A percentile compares a stretch with the other conserved stretches of the same genome.
These are phyloP conservation scores for Pan paniscus DNA, from an alignment of 2,113 vertebrate genomes.

Conservation along the genomic window DNA sequence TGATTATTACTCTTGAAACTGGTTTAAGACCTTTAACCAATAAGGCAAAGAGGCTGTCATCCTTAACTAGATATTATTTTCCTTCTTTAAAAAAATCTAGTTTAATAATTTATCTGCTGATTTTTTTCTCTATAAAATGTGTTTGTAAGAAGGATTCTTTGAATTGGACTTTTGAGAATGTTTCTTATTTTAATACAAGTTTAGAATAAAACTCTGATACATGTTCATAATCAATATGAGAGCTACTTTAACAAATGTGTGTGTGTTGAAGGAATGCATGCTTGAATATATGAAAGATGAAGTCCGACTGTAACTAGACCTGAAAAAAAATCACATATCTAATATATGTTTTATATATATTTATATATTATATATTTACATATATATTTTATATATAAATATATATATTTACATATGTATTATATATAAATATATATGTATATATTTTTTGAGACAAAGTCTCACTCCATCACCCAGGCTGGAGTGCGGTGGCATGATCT, in stretches of 20 bases:
- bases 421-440: not conserved
- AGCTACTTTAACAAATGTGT: not conserved
- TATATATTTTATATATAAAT: not conserved
- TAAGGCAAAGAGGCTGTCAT: not conserved
- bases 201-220: conserved; percentile 32
- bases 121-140: not conserved
- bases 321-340: not conserved
- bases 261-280: not conserved
- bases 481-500: too few species aligned
- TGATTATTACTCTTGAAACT: not conserved
- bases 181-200: conserved; percentile 17
- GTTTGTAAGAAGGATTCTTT: conserved; percentile 28
- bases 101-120: not conserved
- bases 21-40: conserved; percentile 16
- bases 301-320: not conserved
- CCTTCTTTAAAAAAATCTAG: not conserved
- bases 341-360: not conserved
- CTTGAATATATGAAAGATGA: conserved; percentile 4
- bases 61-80: not conserved
- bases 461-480: too few species aligned
- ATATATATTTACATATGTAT: not conserved
- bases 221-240: not conserved
- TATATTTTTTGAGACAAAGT: not conserved
- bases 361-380: too few species aligned
- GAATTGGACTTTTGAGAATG: not conserved